Percentiles rank a stretch among this genome's conserved stretches.
Conservation (phyloP, 2,888 invertebrate species). For the Azorinus chamasolen region DNA sequence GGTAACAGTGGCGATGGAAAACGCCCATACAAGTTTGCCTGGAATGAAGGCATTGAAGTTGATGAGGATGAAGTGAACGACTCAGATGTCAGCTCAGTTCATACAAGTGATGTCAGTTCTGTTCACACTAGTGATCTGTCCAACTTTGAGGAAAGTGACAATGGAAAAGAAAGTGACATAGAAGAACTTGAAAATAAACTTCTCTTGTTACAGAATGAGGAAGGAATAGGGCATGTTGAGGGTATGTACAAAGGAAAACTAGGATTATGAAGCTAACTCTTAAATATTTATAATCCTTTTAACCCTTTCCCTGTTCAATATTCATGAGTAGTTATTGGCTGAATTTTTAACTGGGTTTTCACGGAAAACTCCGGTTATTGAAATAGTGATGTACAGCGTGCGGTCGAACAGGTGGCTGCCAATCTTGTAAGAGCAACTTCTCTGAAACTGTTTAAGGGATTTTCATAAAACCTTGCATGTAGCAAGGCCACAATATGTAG, state of each 20-base stretch:
- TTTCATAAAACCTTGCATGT: too few species aligned
- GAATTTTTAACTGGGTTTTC: too few species aligned
- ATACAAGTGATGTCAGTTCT: constrained; percentile 84
- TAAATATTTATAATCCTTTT: too few species aligned
- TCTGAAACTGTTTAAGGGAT: too few species aligned
- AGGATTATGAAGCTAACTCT: too few species aligned
- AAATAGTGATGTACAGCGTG: too few species aligned
- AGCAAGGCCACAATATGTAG: too few species aligned
- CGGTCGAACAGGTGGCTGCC: too few species aligned
- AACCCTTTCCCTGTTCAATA: too few species aligned
- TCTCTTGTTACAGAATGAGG: constrained; percentile 45
- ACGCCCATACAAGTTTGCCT: constrained; percentile 82
- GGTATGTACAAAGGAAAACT: constrained; percentile 15
- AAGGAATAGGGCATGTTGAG: constrained; percentile 32
- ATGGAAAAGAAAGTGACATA: constrained; percentile 39
- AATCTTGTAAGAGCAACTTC: too few species aligned
- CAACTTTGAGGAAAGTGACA: constrained; percentile 82
- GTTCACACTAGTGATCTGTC: constrained; percentile 87
- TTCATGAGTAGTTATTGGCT: too few species aligned
- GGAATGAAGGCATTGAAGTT: constrained; percentile 75
- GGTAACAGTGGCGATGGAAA: constrained; percentile 17
- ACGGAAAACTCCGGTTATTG: too few species aligned
- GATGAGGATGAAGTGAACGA: constrained; percentile 66
- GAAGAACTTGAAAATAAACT: constrained; percentile 56
- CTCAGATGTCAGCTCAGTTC: constrained; percentile 76